Conservation (phyloP, 2,797 vertebrate species). For the Pelochelys cantorii region DNA sequence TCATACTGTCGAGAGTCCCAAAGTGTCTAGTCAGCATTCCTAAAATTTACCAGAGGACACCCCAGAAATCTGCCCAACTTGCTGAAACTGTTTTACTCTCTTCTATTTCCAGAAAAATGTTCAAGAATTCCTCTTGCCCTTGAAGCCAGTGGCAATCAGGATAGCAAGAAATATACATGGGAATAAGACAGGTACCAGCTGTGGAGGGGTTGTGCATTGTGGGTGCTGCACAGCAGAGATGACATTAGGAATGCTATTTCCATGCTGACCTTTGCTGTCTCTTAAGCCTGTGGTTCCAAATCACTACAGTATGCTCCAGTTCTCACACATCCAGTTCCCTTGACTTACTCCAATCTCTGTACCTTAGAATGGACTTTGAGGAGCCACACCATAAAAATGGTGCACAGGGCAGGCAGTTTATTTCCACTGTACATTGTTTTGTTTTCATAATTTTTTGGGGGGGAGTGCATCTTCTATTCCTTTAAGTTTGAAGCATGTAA, state of each 20-base stretch:
- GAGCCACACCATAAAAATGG: not conserved
- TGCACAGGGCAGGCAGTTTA: not conserved
- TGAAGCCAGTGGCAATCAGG: conserved; percentile 90
- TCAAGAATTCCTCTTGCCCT: conserved; percentile 90
- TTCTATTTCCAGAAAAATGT: conserved; percentile 87
- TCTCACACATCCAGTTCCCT: not conserved
- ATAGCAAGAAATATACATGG: conserved; percentile 88
- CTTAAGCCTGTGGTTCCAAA: not conserved
- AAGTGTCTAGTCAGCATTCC: fast-evolving
- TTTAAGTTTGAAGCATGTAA: not conserved
- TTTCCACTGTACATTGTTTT: not conserved
- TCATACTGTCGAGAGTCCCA: fast-evolving
- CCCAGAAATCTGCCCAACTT: not conserved
- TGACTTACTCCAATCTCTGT: not conserved
- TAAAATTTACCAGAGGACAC: fast-evolving
- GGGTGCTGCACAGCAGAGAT: not conserved
- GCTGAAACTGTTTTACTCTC: not conserved
- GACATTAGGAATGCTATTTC: not conserved
- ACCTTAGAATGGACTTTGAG: not conserved
- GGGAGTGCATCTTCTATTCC: not conserved
- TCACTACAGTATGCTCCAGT: fast-evolving
- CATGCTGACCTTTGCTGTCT: not conserved
- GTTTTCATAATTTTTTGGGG: not conserved
- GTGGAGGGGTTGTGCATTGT: not conserved
- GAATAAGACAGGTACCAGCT: conserved; percentile 87